These are phyloP conservation scores for Anabacerthia variegaticeps DNA, from an alignment of 2,797 vertebrate species.

Conservation along the genomic window DNA sequence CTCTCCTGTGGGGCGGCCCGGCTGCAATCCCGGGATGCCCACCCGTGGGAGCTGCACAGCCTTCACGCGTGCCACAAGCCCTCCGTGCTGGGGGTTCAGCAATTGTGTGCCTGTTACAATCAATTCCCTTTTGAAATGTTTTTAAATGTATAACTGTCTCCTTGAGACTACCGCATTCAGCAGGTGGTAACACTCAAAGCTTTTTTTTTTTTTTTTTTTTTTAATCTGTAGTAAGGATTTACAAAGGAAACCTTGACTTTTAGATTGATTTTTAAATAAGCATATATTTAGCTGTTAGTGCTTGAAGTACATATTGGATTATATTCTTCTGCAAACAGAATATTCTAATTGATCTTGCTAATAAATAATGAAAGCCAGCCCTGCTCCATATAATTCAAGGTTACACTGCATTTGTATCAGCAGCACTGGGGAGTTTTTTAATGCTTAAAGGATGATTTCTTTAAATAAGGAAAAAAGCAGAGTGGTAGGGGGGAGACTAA, in stretches of 20 bases:
- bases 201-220: background rate
- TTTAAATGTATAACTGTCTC: background rate
- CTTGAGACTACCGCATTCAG: conserved; percentile 1
- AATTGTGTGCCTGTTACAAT: background rate
- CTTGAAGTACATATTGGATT: conserved; percentile 69
- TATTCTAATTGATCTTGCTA: conserved; percentile 81
- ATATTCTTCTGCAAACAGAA: conserved; percentile 68
- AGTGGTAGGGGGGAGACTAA: background rate
- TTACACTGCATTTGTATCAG: conserved; percentile 54
- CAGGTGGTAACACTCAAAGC: conserved; percentile 31
- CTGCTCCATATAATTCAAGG: conserved; percentile 75
- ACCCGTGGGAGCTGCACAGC: rapidly evolving
- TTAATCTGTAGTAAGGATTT: conserved; percentile 47
- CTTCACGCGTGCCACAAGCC: rapidly evolving
- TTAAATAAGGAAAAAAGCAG: background rate
- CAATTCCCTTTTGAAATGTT: background rate
- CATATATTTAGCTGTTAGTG: conserved; percentile 80
- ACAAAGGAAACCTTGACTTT: conserved; percentile 73
- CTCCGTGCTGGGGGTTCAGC: rapidly evolving
- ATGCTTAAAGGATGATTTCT: conserved; percentile 22
- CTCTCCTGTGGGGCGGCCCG: rapidly evolving
- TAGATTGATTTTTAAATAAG: conserved; percentile 80
- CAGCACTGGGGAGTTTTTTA: background rate
- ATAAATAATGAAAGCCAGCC: conserved; percentile 72
- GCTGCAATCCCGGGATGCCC: background rate